These are phyloP conservation scores for Pteropus alecto DNA, from an alignment of 2,113 vertebrate species.

Conservation along the genomic window DNA sequence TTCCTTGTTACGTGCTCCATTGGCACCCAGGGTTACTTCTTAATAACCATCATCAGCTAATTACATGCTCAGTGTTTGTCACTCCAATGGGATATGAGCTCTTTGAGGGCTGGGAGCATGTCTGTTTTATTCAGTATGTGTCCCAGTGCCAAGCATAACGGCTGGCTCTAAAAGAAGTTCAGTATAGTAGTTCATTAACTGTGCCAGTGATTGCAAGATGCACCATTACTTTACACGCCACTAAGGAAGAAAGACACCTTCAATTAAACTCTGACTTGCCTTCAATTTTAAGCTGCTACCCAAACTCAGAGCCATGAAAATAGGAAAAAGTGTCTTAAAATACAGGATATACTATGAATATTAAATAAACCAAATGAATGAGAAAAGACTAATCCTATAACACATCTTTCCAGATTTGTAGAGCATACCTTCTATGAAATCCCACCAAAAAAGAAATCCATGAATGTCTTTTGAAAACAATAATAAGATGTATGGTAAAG, in stretches of 20 bases:
- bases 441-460: neutral
- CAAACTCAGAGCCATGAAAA: slow-evolving; percentile 1
- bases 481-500: neutral
- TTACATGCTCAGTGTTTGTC: neutral
- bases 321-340: neutral
- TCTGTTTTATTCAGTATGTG: neutral
- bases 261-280: neutral
- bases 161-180: neutral
- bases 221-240: neutral
- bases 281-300: slow-evolving; percentile 7
- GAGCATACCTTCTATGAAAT: neutral
- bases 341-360: neutral
- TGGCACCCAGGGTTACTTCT: neutral
- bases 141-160: neutral
- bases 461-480: neutral
- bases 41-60: neutral
- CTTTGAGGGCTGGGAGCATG: neutral
- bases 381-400: neutral
- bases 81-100: neutral
- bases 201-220: neutral
- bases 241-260: neutral
- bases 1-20: neutral
- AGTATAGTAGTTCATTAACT: neutral
- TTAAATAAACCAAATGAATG: neutral
- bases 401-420: neutral